Evolutionary conservation across 2,797 vertebrate genomes (phyloP), one percentile per base, ranked within the genome.

Genomic region (Ambastaia sidthimunki): DNA sequence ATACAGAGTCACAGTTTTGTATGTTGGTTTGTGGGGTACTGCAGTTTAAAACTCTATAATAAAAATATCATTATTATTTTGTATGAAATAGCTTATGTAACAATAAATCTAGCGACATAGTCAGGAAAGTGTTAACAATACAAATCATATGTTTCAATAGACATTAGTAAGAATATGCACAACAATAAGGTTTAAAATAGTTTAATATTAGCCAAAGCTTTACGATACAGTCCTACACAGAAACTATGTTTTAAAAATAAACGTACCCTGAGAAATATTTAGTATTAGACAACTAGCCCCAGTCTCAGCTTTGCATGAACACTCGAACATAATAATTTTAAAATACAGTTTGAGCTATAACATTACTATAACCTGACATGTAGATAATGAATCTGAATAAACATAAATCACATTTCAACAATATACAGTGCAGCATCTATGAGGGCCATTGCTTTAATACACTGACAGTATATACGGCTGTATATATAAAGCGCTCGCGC

Each of bases 401-500:
- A n/a, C n/a, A n/a, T n/a, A n/a, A n/a, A n/a, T n/a, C n/a, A n/a
- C n/a, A n/a, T n/a, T n/a, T n/a, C 0, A 52, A 21, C 0, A 5
- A 52, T 63, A 50, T 21, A 15, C 25, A 55, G 7, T 7, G 11
- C 25, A n/a, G 44, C 34, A 37, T 1, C 15, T 28, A 34, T 55
- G 52, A 54, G 7, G n/a, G n/a, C 28, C 13, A 28, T 5, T 28
- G 11, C 41, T 34, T n/a, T 34, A 1, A 28, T 25, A 1, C 11
- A n/a, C 55, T 23, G 19, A 31, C 59, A 62, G 25, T 62, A 2
- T 18, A 16, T 31, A 23, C 59, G n/a, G n/a, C n/a, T n/a, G n/a
- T n/a, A n/a, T n/a, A n/a, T n/a, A n/a, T n/a, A 71, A 52, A 54
- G 57, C 23, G 67, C 19, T 23, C 44, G 55, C 44, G 67, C 55